Percentiles rank a stretch among this genome's conserved stretches.
Conservation (phyloP, 2,113 vertebrate species). For the Cyprinodon brontotheroides region DNA sequence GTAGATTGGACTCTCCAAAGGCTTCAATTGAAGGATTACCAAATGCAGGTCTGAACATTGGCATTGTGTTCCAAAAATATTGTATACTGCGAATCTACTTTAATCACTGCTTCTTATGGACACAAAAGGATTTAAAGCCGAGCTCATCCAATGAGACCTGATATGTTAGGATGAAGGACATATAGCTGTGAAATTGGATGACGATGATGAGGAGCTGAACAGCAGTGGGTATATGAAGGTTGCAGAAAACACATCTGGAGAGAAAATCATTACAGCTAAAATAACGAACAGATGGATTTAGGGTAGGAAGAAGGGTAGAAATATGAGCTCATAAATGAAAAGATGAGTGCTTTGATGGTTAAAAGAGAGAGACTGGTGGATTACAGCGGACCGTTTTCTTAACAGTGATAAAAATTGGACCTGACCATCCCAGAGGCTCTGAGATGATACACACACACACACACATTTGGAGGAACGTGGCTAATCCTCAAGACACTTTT, state of each 20-base stretch:
- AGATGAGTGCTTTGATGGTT: not conserved
- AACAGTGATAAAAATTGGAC: constrained; percentile 68
- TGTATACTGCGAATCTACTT: constrained; percentile 48
- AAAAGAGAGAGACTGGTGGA: constrained; percentile 38
- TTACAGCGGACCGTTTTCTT: constrained; percentile 41
- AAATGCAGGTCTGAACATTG: constrained; percentile 20
- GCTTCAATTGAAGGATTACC: constrained; percentile 31
- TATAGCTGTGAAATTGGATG: constrained; percentile 59
- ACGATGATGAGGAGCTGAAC: constrained; percentile 53
- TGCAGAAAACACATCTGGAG: constrained; percentile 43
- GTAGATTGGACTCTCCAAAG: not conserved
- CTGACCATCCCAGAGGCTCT: constrained; percentile 68
- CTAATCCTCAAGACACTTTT: constrained; percentile 59
- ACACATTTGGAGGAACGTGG: constrained; percentile 47
- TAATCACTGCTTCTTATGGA: constrained; percentile 48
- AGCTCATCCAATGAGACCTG: constrained; percentile 38
- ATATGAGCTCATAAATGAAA: not conserved
- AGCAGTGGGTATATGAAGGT: constrained; percentile 21
- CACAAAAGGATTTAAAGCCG: constrained; percentile 50
- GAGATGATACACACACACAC: constrained; percentile 41
- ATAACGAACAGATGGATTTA: constrained; percentile 12
- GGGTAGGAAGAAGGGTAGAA: not conserved
- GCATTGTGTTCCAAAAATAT: constrained; percentile 26
- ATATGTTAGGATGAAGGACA: constrained; percentile 45
- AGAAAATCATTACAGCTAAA: not conserved